phyloP scores from a whole-genome alignment of 2,113 vertebrate genomes.

The Genyomyrus donnyi region DNA sequence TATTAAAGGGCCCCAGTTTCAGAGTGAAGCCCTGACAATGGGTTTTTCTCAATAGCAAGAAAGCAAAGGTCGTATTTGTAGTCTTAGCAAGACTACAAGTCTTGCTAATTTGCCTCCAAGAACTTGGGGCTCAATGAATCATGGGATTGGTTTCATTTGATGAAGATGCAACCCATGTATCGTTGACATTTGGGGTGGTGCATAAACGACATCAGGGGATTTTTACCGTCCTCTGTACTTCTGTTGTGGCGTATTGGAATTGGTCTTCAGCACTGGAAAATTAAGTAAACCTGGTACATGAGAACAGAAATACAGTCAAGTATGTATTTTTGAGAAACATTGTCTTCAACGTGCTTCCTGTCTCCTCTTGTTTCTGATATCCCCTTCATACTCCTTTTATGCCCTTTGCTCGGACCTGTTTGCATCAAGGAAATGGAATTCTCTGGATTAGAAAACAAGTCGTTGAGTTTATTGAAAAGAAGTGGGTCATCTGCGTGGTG shows the following conservation, averaged over 20 bases:
- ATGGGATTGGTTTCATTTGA: not conserved
- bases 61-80: not conserved
- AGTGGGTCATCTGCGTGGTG: not conserved
- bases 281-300: not conserved
- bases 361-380: constrained; percentile 1
- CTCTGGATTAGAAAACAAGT: constrained; percentile 7
- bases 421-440: constrained; percentile 15
- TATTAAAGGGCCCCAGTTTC: constrained; percentile 1
- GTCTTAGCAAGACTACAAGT: not conserved
- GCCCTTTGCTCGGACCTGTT: not conserved
- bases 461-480: constrained; percentile 17
- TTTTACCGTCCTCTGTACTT: not conserved
- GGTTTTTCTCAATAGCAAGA: not conserved
- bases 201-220: not conserved
- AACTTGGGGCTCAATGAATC: not conserved
- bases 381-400: not conserved
- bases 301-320: not conserved
- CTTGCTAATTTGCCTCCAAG: not conserved
- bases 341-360: constrained; percentile 1
- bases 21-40: constrained; percentile 4
- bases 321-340: not conserved
- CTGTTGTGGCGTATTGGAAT: not conserved
- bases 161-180: not conserved
- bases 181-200: not conserved
- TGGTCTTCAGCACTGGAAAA: not conserved